Conservation (phyloP, 2,888 invertebrate genomes). For the Chrysina gloriosa region DNA sequence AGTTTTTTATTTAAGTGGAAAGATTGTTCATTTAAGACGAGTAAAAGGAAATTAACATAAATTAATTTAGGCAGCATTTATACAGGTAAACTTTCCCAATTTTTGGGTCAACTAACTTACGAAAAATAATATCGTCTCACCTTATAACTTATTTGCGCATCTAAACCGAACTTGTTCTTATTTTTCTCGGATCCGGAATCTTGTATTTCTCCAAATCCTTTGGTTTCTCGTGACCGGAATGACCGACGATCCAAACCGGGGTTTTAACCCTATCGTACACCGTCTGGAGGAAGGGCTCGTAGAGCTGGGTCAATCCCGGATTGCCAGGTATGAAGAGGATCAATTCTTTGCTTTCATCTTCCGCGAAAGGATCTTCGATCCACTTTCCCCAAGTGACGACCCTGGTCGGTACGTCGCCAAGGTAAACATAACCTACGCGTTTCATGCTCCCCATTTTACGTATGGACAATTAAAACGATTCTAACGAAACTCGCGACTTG, state of each 20-base stretch:
- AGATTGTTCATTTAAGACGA: no score
- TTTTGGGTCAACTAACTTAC: neutral
- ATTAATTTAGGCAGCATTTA: neutral
- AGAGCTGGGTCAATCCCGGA: constrained; percentile 87
- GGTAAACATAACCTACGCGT: constrained; percentile 65
- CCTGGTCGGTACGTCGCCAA: constrained; percentile 79
- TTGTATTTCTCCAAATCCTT: constrained; percentile 66
- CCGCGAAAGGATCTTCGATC: constrained; percentile 71
- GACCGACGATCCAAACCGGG: constrained; percentile 85
- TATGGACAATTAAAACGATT: no score
- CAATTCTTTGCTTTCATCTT: constrained; percentile 69
- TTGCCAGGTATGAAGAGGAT: constrained; percentile 87
- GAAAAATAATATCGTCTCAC: constrained; percentile 58
- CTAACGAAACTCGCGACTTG: no score
- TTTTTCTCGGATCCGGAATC: constrained; percentile 68
- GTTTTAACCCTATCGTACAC: constrained; percentile 71
- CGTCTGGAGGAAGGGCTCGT: constrained; percentile 76
- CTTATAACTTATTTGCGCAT: constrained; percentile 86
- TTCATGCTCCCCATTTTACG: neutral
- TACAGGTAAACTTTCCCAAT: neutral
- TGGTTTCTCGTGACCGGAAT: constrained; percentile 85
- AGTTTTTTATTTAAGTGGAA: no score
- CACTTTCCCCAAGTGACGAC: constrained; percentile 79
- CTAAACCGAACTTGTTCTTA: constrained; percentile 76
- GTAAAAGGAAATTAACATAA: neutral